Base-by-base conservation (phyloP, 2,797 vertebrate species). In the Rhinoraja longicauda region DNA sequence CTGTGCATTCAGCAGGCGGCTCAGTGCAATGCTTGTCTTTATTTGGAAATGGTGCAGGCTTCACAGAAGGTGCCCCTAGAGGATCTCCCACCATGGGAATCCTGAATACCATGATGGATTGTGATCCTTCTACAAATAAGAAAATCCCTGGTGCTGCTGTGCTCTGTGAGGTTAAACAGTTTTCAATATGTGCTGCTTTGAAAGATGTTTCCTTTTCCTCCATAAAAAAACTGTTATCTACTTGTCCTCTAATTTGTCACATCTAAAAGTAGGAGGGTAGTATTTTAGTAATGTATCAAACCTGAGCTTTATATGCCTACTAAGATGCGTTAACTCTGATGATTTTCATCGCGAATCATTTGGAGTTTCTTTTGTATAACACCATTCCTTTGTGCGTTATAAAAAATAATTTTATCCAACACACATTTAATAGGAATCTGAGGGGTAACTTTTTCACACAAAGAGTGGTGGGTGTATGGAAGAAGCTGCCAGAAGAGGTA, bases 121-220 rank as follows among this genome's bases (percentile, higher is more conserved):
- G 95, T 95, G 95, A 94, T 94, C 92, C 93, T 92, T 94, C 94
- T 93, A 95, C 94, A 94, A 95, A 96, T 95, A 93, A 94, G 94
- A 91, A 93, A 57, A 93, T 96, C 96, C 95, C 94, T 93, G 93
- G 94, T 90, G 93, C 93, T 94, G 59, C 8, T 94, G 7, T 93
- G 95, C 96, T 96, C 94, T 96, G 95, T 95, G 93, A 97, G 95
- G 96, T 97, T 97, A 97, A 97, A 96, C 94, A 94, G 94, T 95
- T 96, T 96, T 96, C 95, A 95, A 94, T 95, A 94, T 94, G 94
- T 95, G 94, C 53, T 62, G 94, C 94, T 95, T 95, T 96, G 93
- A 94, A 95, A 94, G 94, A 93, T 94, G 79, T 95, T 96, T 96
- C 96, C 95, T 95, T 93, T 93, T 94, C 94, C 93, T 93, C 95